Evolutionary conservation across 2,797 vertebrate genomes (phyloP).

Genomic region (Schizopygopsis malacanthus): DNA sequence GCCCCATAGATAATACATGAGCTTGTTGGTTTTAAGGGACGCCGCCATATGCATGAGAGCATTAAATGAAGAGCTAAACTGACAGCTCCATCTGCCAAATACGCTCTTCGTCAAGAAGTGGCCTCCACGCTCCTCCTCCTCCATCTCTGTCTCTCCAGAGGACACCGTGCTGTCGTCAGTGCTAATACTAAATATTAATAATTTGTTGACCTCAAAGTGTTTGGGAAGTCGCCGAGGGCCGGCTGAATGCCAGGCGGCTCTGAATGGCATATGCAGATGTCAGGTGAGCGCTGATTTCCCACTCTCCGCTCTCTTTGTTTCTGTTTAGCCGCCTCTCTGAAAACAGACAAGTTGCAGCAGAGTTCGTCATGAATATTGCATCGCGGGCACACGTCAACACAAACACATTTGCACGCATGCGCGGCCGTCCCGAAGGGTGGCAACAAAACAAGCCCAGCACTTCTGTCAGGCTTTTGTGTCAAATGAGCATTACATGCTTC

Average conservation of each 20-base stretch:
- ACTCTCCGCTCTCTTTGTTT: constrained; percentile 50
- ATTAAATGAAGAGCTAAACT: constrained; percentile 85
- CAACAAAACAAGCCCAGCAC: constrained; percentile 58
- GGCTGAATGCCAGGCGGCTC: constrained; percentile 75
- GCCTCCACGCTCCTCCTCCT: constrained; percentile 12
- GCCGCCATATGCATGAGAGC: constrained; percentile 85
- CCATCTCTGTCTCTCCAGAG: constrained; percentile 71
- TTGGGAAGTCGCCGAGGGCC: constrained; percentile 77
- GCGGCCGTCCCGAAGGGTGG: constrained; percentile 35
- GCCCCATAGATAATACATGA: constrained; percentile 89
- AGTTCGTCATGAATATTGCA: constrained; percentile 80
- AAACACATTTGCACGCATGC: constrained; percentile 10
- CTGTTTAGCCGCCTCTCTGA: constrained; percentile 70
- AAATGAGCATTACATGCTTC: constrained; percentile 47
- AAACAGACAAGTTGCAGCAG: constrained; percentile 75
- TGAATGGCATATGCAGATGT: constrained; percentile 85
- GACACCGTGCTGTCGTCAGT: constrained; percentile 80
- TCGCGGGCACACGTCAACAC: constrained; percentile 43
- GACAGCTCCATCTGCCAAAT: constrained; percentile 90
- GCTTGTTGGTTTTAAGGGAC: constrained; percentile 82
- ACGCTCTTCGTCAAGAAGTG: constrained; percentile 80
- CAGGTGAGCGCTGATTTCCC: constrained; percentile 72
- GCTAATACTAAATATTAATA: constrained; percentile 79
- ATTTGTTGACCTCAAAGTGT: constrained; percentile 88
- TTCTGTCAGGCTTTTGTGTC: constrained; percentile 47